These are phyloP conservation scores for Neocrepidodera transversa DNA, from an alignment of 2,888 invertebrate species.

Conservation along the genomic window DNA sequence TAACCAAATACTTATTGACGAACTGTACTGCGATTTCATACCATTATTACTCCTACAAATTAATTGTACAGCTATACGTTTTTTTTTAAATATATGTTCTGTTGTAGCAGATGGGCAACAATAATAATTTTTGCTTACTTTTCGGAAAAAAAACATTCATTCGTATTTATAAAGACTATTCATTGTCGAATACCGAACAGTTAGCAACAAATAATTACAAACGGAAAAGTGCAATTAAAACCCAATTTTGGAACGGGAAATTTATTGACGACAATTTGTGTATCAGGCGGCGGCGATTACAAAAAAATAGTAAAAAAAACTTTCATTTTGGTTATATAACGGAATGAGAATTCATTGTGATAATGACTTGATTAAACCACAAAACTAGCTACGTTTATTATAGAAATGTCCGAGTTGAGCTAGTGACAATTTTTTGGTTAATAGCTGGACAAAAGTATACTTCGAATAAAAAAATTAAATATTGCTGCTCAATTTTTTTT, in stretches of 20 bases:
- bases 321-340: conserved; percentile 16
- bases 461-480: too few relatives aligned
- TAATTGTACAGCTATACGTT: too few relatives aligned
- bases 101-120: conserved; percentile 2
- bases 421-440: too few relatives aligned
- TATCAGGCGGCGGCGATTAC: conserved; percentile 31
- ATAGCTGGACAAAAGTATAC: too few relatives aligned
- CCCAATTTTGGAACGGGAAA: conserved; percentile 33
- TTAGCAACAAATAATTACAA: conserved; percentile 29
- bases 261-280: conserved; percentile 39
- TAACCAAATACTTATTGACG: too few relatives aligned
- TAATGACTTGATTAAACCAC: conserved; percentile 50
- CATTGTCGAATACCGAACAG: conserved; percentile 24
- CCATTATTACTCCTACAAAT: too few relatives aligned
- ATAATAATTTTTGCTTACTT: conserved; percentile 1
- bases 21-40: too few relatives aligned
- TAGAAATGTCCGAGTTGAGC: too few relatives aligned
- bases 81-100: too few relatives aligned
- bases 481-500: too few relatives aligned
- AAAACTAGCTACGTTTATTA: too few relatives aligned
- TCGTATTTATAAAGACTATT: conserved; percentile 27
- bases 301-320: conserved; percentile 27
- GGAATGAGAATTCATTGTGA: conserved; percentile 32
- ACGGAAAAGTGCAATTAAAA: conserved; percentile 38
- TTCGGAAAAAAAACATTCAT: neutral